Evolutionary conservation across 2,113 vertebrate genomes (phyloP).

Genomic region (Chinchilla lanigera): DNA sequence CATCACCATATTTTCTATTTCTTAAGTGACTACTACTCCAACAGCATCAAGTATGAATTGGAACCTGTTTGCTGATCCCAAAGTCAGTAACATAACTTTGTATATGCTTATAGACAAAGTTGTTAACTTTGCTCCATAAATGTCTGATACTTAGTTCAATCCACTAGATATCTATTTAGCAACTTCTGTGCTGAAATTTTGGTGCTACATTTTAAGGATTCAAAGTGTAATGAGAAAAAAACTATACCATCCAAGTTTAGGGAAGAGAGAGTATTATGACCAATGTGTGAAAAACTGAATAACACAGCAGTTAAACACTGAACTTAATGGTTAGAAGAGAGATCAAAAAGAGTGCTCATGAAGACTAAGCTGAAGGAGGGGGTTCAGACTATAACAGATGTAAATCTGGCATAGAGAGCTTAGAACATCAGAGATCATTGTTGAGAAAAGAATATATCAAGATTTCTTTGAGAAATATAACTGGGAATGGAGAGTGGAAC

Average conservation of each 20-base stretch:
- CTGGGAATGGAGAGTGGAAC: background rate
- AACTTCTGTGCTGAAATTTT: background rate
- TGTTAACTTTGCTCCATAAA: background rate
- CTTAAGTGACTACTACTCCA: background rate
- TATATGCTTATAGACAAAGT: background rate
- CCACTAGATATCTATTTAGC: background rate
- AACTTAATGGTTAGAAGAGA: background rate
- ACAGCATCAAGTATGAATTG: background rate
- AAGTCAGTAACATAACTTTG: background rate
- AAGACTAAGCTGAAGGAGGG: background rate
- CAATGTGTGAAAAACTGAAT: background rate
- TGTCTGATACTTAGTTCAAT: background rate
- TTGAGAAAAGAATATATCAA: background rate
- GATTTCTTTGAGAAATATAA: background rate
- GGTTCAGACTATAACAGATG: background rate
- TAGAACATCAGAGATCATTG: background rate
- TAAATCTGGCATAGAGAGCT: background rate
- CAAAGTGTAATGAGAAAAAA: background rate
- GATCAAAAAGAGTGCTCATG: background rate
- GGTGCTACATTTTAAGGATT: background rate
- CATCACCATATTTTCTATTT: background rate
- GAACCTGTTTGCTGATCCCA: background rate
- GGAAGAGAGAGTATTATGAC: background rate
- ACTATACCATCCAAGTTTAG: background rate
- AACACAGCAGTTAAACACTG: background rate